Percentiles rank a stretch among this genome's conserved stretches.
These are phyloP conservation scores for Drosophila insularis DNA, from an alignment of 1,140 invertebrate species.

Conservation along the genomic window DNA sequence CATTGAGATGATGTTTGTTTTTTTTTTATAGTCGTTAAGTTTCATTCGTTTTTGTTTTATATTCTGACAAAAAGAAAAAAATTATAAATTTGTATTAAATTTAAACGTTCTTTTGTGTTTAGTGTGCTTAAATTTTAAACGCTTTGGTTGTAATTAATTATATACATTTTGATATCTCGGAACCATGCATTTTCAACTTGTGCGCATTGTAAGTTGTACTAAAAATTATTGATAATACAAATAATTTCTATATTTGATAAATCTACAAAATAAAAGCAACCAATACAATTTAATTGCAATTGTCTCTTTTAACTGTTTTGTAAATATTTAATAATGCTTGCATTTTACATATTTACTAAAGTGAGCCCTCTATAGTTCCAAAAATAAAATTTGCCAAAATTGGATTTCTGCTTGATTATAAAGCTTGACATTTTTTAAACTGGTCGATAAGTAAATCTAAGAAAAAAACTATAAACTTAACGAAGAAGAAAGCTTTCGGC, in stretches of 20 bases:
- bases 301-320: slow-evolving; percentile 27
- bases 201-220: slow-evolving; percentile 57
- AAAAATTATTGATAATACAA: slow-evolving; percentile 63
- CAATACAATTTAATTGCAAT: slow-evolving; percentile 51
- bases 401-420: background rate
- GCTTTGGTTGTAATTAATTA: slow-evolving; percentile 23
- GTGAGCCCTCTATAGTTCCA: background rate
- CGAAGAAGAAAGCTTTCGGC: background rate
- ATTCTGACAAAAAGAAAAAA: slow-evolving; percentile 10
- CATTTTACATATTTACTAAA: background rate
- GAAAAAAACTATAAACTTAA: background rate
- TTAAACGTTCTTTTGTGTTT: slow-evolving; percentile 46
- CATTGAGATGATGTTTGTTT: slow-evolving; percentile 31
- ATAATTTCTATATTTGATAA: slow-evolving; percentile 58
- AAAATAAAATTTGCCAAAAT: background rate
- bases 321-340: slow-evolving; percentile 1
- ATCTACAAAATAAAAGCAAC: slow-evolving; percentile 35
- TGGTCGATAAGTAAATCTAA: background rate
- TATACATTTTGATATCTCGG: slow-evolving; percentile 38
- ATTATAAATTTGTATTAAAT: slow-evolving; percentile 34
- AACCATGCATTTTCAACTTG: slow-evolving; percentile 55
- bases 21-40: slow-evolving; percentile 60
- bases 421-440: background rate
- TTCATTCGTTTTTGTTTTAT: slow-evolving; percentile 49
- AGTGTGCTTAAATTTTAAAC: slow-evolving; percentile 44